Conservation (phyloP, 92 coral and sea anemone genomes). For the Zoanthus solanderi region DNA sequence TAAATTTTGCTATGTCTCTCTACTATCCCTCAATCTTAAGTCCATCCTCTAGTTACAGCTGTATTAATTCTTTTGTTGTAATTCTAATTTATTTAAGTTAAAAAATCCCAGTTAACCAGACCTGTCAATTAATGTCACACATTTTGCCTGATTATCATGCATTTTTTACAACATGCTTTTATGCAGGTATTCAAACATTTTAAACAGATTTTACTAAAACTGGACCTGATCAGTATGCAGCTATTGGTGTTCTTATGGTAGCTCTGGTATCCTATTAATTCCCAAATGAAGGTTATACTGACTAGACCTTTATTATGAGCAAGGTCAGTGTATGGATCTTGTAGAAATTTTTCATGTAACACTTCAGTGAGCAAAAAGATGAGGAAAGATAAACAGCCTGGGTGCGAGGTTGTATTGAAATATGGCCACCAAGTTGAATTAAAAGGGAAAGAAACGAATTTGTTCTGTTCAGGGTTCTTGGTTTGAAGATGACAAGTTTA, state of each 20-base stretch:
- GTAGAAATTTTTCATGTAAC: neutral
- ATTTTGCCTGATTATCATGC: neutral
- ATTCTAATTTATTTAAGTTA: too few relatives aligned
- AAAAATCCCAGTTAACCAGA: neutral
- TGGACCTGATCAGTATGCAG: neutral
- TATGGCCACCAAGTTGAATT: neutral
- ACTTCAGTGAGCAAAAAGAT: neutral
- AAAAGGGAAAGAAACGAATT: too few relatives aligned
- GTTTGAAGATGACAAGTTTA: neutral
- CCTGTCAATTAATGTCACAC: neutral
- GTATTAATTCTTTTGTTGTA: too few relatives aligned
- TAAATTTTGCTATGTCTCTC: too few relatives aligned
- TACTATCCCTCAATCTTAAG: too few relatives aligned
- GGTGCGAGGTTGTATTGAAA: neutral
- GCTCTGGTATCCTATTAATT: neutral
- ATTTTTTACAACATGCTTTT: neutral
- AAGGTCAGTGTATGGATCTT: neutral
- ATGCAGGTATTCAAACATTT: neutral
- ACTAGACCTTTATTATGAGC: neutral
- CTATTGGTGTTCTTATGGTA: neutral
- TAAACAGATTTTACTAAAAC: neutral
- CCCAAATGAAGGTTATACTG: neutral
- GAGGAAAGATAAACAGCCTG: neutral
- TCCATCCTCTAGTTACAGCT: too few relatives aligned
- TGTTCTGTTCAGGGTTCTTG: neutral